A percentile compares a stretch with the other conserved stretches of the same genome.
phyloP scores from a whole-genome alignment of 37 sponge, comb jelly and placozoan genomes.

The Halisarca cf. caerulea region DNA sequence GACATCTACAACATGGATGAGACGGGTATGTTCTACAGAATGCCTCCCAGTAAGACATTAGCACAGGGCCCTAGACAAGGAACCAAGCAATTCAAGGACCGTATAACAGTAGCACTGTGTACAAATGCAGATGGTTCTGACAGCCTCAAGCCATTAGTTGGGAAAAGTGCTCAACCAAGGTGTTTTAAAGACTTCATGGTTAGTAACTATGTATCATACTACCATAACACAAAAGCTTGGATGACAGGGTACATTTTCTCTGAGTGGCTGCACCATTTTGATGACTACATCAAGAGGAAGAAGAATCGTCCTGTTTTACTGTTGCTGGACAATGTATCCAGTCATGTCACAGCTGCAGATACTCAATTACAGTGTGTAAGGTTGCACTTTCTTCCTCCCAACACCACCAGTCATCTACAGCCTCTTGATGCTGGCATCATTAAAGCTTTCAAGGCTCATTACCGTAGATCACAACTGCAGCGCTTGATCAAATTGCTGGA shows the following conservation, averaged over 20 bases:
- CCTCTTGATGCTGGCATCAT: slow-evolving; percentile 29
- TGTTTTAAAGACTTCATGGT: slow-evolving; percentile 1
- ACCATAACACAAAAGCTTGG: slow-evolving; percentile 4
- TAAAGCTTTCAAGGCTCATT: slow-evolving; percentile 6
- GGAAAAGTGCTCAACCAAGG: slow-evolving; percentile 9
- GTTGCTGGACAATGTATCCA: slow-evolving; percentile 19
- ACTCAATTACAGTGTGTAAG: neutral
- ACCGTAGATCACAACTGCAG: neutral
- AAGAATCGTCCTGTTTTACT: slow-evolving; percentile 9
- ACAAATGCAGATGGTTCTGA: slow-evolving; percentile 22
- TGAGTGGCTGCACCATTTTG: slow-evolving; percentile 25
- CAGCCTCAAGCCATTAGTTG: slow-evolving; percentile 8
- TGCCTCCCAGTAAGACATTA: slow-evolving; percentile 16
- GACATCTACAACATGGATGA: slow-evolving; percentile 20
- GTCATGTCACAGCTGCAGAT: slow-evolving; percentile 16
- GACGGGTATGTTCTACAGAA: neutral
- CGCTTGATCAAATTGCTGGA: neutral
- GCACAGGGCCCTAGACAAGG: slow-evolving; percentile 3
- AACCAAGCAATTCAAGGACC: slow-evolving; percentile 22
- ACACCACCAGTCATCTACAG: slow-evolving; percentile 17
- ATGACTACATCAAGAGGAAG: slow-evolving; percentile 19
- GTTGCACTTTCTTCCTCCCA: slow-evolving; percentile 12
- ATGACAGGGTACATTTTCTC: slow-evolving; percentile 13
- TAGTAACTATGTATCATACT: neutral
- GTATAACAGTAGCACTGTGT: slow-evolving; percentile 6